Evolutionary conservation across 2,888 invertebrate species (phyloP).

Genomic region (Lochmaea capreae): DNA sequence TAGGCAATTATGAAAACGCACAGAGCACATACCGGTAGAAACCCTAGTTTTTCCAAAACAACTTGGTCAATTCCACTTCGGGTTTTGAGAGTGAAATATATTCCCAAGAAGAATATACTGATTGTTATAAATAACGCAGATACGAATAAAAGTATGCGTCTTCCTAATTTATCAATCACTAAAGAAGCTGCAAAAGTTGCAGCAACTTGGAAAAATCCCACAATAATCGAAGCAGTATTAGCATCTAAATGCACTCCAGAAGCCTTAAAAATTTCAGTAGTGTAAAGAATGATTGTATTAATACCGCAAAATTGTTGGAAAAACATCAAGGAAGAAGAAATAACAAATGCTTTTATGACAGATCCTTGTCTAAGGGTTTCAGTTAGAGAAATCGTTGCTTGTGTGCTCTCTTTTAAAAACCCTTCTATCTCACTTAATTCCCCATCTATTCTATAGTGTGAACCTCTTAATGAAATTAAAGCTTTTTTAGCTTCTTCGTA

Average conservation of each 20-base stretch:
- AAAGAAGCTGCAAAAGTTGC: conserved; percentile 81
- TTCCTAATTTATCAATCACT: conserved; percentile 84
- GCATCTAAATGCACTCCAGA: conserved; percentile 72
- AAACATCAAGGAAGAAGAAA: conserved; percentile 85
- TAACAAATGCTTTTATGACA: conserved; percentile 71
- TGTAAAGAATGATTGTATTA: conserved; percentile 86
- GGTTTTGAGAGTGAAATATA: conserved; percentile 73
- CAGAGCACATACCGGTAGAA: conserved; percentile 80
- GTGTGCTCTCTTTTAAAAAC: conserved; percentile 50
- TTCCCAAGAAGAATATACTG: conserved; percentile 76
- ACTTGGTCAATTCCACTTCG: conserved; percentile 59
- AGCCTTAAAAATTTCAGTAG: conserved; percentile 77
- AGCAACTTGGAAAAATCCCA: conserved; percentile 85
- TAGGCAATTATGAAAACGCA: conserved; percentile 84
- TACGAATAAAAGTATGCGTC: conserved; percentile 78
- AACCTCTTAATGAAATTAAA: conserved; percentile 79
- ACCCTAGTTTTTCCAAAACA: conserved; percentile 71
- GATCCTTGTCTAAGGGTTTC: conserved; percentile 48
- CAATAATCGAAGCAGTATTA: conserved; percentile 77
- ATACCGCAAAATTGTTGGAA: conserved; percentile 90
- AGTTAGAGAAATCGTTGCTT: conserved; percentile 48
- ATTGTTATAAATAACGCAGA: conserved; percentile 80
- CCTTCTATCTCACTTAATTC: conserved; percentile 74
- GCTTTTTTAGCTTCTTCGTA: conserved; percentile 76
- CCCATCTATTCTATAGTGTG: conserved; percentile 72